Evolutionary conservation across 1,140 invertebrate species (phyloP).

Genomic region (Elymnias hypermnestra): DNA sequence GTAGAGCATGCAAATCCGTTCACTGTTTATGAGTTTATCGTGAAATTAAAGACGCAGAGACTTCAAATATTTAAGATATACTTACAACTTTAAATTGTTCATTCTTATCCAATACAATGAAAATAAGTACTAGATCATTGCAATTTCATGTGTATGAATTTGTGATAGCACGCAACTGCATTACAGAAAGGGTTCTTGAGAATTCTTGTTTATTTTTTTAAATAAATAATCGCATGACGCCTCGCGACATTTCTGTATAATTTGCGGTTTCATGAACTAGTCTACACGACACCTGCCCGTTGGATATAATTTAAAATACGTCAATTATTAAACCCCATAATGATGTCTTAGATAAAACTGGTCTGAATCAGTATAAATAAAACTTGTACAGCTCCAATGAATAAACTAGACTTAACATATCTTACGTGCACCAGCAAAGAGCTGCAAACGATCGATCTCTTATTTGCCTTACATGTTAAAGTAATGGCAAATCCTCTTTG

Average conservation of each 20-base stretch:
- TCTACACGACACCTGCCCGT: constrained; percentile 37
- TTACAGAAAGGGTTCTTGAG: constrained; percentile 12
- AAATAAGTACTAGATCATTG: background rate
- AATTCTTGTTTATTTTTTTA: constrained; percentile 20
- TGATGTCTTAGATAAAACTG: constrained; percentile 9
- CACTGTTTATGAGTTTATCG: too few species aligned
- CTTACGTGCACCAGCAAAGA: too few species aligned
- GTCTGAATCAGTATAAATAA: background rate
- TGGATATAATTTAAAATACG: constrained; percentile 29
- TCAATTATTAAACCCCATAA: constrained; percentile 23
- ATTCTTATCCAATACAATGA: too few species aligned
- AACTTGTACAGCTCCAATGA: too few species aligned
- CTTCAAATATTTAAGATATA: background rate
- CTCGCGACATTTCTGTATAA: constrained; percentile 55
- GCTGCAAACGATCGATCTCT: too few species aligned
- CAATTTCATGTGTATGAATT: constrained; percentile 8
- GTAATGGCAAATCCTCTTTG: too few species aligned
- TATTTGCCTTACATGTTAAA: too few species aligned
- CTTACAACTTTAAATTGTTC: too few species aligned
- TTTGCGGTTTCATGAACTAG: constrained; percentile 30
- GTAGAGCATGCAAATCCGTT: too few species aligned
- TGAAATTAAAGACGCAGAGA: background rate
- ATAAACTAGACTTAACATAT: too few species aligned
- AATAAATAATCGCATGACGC: constrained; percentile 38
- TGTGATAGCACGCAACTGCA: constrained; percentile 17